Base-by-base conservation (phyloP, 1,140 invertebrate species). In the Nomia melanderi region DNA sequence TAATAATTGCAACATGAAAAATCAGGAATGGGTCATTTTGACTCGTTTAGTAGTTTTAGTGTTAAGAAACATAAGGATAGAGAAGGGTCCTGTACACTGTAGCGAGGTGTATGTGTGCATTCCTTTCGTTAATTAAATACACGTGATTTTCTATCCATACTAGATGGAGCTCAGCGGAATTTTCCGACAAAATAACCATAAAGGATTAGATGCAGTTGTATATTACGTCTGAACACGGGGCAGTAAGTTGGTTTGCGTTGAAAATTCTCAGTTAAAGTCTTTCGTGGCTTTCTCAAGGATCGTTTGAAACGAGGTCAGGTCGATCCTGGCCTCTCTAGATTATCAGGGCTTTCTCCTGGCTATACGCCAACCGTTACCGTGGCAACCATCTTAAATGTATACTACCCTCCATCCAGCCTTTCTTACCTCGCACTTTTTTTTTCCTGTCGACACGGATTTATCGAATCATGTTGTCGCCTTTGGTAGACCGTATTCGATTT, bases 271-370 rank as follows among this genome's bases (percentile, higher is more conserved):
- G 80, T 86, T 82, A 85, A 86, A 81, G 83, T 83, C 80, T 84
- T 75, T 57, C n/a, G 56, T 20, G 67, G 69, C 67, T 79, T 77
- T 75, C 67, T 79, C 62, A 62, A 79, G 82, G 87, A 88, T 87
- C 75, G 82, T 82, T 78, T 56, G 75, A 85, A 88, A 90, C 74
- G 81, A 87, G 84, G 85, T 78, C 88, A 88, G 86, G 77, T 84
- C 79, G 84, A 84, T 86, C 77, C 83, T 80, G 82, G 75, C 79
- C 81, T 41, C 84, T 78, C 69, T 65, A 82, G 84, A 89, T 90
- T 88, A 89, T 90, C 87, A 82, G 82, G 82, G 83, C 80, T 86
- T 86, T 88, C 88, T 86, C 77, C 84, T 91, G 89, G 89, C 89
- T 23, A 31, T 65, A 63, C 57, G 89, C 90, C 90, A 91, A 83